phyloP scores from a whole-genome alignment of 2,888 invertebrate species.

The Tolmerus cingulatus region DNA sequence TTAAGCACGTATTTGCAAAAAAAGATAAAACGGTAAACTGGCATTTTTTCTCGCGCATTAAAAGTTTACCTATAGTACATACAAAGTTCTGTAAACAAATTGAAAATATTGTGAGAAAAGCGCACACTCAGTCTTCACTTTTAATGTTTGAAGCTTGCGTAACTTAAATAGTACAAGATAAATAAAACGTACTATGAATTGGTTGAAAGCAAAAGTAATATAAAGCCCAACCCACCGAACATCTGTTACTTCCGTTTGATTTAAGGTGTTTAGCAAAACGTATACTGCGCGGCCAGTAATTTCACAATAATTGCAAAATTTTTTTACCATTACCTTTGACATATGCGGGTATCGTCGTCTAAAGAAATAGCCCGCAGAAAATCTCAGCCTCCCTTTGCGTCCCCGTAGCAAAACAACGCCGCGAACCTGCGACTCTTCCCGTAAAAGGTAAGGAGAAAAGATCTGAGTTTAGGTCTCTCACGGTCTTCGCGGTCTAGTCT shows the following conservation, averaged over 20 bases:
- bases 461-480: slow-evolving; percentile 23
- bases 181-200: too few relatives aligned
- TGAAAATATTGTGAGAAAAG: too few relatives aligned
- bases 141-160: background rate
- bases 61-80: too few relatives aligned
- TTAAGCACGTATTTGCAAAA: too few relatives aligned
- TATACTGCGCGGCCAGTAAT: background rate
- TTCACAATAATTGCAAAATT: background rate
- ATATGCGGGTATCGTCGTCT: slow-evolving; percentile 19
- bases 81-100: too few relatives aligned
- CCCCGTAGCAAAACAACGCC: background rate
- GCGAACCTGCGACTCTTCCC: slow-evolving; percentile 44
- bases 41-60: too few relatives aligned
- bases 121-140: too few relatives aligned
- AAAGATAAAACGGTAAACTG: too few relatives aligned
- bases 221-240: background rate
- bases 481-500: background rate
- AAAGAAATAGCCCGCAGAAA: background rate
- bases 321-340: background rate
- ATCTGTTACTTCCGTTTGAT: background rate
- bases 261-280: background rate
- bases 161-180: too few relatives aligned
- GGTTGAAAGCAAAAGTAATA: background rate
- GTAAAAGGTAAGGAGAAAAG: slow-evolving; percentile 44
- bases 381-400: background rate